phyloP scores from a whole-genome alignment of 2,888 invertebrate species.

The Halocaridina rubra region DNA sequence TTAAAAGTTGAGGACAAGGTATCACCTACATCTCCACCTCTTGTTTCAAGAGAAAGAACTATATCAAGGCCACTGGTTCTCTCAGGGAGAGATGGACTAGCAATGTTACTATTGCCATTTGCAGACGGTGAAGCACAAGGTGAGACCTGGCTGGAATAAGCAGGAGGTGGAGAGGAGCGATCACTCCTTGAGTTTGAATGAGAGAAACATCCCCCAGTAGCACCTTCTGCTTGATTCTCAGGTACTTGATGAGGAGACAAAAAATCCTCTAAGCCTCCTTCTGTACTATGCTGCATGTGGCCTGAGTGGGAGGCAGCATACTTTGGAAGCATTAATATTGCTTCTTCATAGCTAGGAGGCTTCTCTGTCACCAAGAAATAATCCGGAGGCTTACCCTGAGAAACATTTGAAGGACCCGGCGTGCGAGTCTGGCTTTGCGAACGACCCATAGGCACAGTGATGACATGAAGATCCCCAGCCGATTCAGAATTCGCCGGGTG shows the following conservation, averaged over 20 bases:
- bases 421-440: slow-evolving; percentile 11
- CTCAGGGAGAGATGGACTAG: background rate
- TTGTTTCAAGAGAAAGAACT: background rate
- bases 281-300: slow-evolving; percentile 21
- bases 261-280: slow-evolving; percentile 34
- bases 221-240: slow-evolving; percentile 30
- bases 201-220: slow-evolving; percentile 3
- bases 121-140: slow-evolving; percentile 28
- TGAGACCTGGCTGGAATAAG: slow-evolving; percentile 32
- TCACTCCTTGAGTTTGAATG: background rate
- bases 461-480: slow-evolving; percentile 38
- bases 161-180: slow-evolving; percentile 3
- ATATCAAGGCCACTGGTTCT: background rate
- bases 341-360: slow-evolving; percentile 58
- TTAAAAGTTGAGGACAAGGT: background rate
- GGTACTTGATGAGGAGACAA: slow-evolving; percentile 43
- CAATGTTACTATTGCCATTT: background rate
- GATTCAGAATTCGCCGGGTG: slow-evolving; percentile 37
- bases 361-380: slow-evolving; percentile 51
- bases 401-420: slow-evolving; percentile 21
- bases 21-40: too few species aligned
- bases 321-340: slow-evolving; percentile 47
- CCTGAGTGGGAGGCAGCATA: slow-evolving; percentile 21
- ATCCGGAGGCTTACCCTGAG: slow-evolving; percentile 39
- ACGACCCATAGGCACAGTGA: slow-evolving; percentile 48